Conservation (phyloP, 2,888 invertebrate genomes). For the Gnatocerus cornutus region DNA sequence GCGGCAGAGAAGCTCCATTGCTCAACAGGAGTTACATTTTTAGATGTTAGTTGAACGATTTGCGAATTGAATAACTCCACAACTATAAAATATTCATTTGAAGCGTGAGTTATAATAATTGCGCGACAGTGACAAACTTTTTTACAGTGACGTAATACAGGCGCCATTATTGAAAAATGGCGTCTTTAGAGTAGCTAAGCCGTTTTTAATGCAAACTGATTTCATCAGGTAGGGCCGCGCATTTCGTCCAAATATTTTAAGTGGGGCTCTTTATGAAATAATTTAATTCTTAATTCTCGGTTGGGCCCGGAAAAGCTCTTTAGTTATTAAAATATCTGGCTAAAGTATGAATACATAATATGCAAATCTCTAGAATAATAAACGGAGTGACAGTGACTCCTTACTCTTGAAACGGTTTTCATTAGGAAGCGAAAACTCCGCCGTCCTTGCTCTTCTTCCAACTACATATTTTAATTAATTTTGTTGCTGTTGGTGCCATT, state of each 20-base stretch:
- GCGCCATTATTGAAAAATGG: slow-evolving; percentile 4
- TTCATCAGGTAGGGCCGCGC: slow-evolving; percentile 32
- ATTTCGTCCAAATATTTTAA: slow-evolving; percentile 41
- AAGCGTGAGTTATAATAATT: too few species aligned
- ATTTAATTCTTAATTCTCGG: slow-evolving; percentile 54
- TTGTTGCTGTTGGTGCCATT: slow-evolving; percentile 21
- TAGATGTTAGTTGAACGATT: too few species aligned
- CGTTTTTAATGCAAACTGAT: slow-evolving; percentile 24
- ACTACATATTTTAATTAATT: slow-evolving; percentile 43
- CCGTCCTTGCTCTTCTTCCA: slow-evolving; percentile 15
- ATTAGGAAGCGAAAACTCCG: slow-evolving; percentile 45
- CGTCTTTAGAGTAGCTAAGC: neutral
- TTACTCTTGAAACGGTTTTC: slow-evolving; percentile 44
- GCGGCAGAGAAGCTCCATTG: neutral
- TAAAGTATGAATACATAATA: slow-evolving; percentile 58
- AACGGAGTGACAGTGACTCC: slow-evolving; percentile 54
- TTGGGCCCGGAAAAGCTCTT: slow-evolving; percentile 51
- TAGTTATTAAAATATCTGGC: slow-evolving; percentile 59
- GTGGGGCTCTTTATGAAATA: slow-evolving; percentile 51
- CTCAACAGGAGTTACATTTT: too few species aligned
- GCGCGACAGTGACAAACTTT: too few species aligned
- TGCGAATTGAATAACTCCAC: too few species aligned
- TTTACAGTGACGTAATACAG: neutral
- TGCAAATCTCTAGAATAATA: slow-evolving; percentile 59
- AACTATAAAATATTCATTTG: too few species aligned